These are phyloP conservation scores for Andrena cerasifolii DNA, from an alignment of 1,140 invertebrate genomes.

Conservation along the genomic window DNA sequence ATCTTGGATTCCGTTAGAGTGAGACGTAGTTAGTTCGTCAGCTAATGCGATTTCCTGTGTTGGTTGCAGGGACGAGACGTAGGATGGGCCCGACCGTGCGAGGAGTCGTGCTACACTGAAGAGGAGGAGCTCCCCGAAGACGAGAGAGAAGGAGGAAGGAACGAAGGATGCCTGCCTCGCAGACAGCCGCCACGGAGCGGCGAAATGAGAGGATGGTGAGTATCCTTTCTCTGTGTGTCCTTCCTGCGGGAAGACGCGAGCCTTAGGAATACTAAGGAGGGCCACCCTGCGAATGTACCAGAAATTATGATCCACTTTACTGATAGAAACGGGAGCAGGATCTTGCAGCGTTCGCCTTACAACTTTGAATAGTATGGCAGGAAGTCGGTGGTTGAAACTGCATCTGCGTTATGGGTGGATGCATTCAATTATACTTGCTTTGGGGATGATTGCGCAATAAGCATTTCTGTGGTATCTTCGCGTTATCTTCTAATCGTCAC, in stretches of 20 bases:
- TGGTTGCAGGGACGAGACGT: conserved; percentile 74
- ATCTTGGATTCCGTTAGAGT: neutral
- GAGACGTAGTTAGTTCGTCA: conserved; percentile 29
- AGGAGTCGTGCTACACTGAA: conserved; percentile 75
- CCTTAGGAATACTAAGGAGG: neutral
- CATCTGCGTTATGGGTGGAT: neutral
- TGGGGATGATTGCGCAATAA: neutral
- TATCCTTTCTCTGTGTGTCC: conserved; percentile 18
- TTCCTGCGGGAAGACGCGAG: conserved; percentile 1
- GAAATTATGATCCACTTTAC: conserved; percentile 19
- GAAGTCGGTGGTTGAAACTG: neutral
- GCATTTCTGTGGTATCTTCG: neutral
- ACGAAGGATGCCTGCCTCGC: conserved; percentile 78
- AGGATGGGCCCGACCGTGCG: conserved; percentile 76
- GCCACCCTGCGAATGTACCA: neutral
- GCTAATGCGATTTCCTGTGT: conserved; percentile 58
- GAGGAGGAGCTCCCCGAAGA: conserved; percentile 68
- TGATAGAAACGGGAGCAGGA: no score
- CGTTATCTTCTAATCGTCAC: no score
- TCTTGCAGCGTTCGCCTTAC: neutral
- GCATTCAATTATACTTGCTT: neutral
- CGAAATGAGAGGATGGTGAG: conserved; percentile 77
- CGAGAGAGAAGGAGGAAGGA: conserved; percentile 67
- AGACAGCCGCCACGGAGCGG: conserved; percentile 76
- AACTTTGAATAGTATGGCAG: neutral